A percentile compares a stretch with the other conserved stretches of the same genome.
These are phyloP conservation scores for Calosoma granatense DNA, from an alignment of 1,140 invertebrate species.

Conservation along the genomic window DNA sequence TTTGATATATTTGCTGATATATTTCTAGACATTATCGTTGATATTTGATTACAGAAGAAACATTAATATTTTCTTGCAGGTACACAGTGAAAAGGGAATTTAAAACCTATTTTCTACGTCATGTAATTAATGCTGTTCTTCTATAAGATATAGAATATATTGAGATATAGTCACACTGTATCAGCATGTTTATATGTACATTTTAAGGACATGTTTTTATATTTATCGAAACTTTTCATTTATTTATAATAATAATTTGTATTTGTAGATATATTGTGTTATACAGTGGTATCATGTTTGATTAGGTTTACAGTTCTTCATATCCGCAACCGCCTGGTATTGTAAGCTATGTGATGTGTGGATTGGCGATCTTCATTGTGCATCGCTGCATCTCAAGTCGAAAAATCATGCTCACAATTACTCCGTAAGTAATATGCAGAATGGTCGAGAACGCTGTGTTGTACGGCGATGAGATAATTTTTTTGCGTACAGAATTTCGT, in stretches of 20 bases:
- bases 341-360: constrained; percentile 76
- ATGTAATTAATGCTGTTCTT: no score
- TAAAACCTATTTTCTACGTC: no score
- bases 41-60: no score
- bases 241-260: constrained; percentile 7
- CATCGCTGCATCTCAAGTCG: constrained; percentile 72
- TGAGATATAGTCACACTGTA: no score
- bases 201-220: no score
- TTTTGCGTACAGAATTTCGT: constrained; percentile 53
- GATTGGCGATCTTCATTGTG: constrained; percentile 80
- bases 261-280: constrained; percentile 6
- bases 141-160: no score
- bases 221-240: no score
- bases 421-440: constrained; percentile 45
- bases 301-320: constrained; percentile 71
- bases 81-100: no score
- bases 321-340: constrained; percentile 78
- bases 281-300: background rate
- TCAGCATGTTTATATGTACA: no score
- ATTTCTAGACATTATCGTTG: no score
- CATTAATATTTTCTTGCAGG: no score
- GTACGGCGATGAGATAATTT: no score
- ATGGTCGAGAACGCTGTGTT: background rate
- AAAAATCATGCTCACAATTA: constrained; percentile 66
- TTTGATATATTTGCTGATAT: background rate